Base-by-base conservation (phyloP, 64 coral and sea anemone species). In the Anthopleura sola region DNA sequence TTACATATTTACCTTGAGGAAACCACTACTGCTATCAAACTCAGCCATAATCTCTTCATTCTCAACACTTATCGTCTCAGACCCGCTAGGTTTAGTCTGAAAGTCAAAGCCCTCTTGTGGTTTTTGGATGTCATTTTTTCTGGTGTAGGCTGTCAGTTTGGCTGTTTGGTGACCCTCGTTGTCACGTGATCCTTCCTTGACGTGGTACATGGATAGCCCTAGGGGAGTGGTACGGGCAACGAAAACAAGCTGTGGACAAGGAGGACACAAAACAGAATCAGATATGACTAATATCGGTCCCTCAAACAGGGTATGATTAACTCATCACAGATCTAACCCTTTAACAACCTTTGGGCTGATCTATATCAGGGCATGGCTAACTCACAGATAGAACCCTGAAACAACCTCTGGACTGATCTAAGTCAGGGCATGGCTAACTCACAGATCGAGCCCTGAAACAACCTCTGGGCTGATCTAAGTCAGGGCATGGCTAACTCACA, bases 31-130 rank as follows among this genome's bases (percentile, higher is more conserved):
- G 55, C 90, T 92, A 36, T 95, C 93, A 90, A 99, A 95, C 66
- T 92, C 93, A 50, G 88, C 87, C 62, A 90, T 89, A 14, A 99
- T 78, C 5, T 79, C 48, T n/a, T 95, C 85, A 89, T 99, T 99
- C 86, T 99, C 90, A 29, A 99, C 58, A 23, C 86, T 55, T 55
- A 99, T 92, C 24, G 76, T 79, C 46, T 87, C 92, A 69, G n/a
- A 16, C 46, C 90, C 90, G 37, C 85, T 58, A 46, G 68, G 37
- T 80, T 90, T 94, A 23, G 68, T 29, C 46, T 95, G 74, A 16
- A 92, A 36, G 69, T 64, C 87, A 86, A 99, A 99, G 51, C 83
- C 74, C 46, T 92, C 75, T 36, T 86, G 90, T 28, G 82, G 48
- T 55, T 54, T 54, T 21, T 57, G 48, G 9, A 36, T 19, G 1